Base-by-base conservation (phyloP, 2,113 vertebrate species). In the Agapornis roseicollis region DNA sequence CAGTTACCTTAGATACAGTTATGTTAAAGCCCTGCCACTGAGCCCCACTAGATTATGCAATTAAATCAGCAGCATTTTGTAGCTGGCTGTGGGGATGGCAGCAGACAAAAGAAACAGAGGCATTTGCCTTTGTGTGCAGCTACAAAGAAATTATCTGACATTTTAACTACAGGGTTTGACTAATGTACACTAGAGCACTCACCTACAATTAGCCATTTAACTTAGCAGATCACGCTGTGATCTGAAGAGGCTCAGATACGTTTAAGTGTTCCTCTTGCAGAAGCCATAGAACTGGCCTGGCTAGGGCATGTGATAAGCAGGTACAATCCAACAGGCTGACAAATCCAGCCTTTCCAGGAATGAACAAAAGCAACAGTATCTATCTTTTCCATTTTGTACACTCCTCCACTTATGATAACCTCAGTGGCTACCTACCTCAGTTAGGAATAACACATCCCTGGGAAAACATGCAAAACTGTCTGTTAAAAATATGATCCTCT, bases 201-300 rank as follows among this genome's bases (percentile, higher is more conserved):
- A 42, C 80, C 71, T 92, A 83, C 88, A 92, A 80, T 86, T 92
- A 96, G 68, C 76, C 44, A 80, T 86, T 94, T 95, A 83, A 93
- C 85, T 19, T 46, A 91, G 56, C 66, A 88, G 74, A 93, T 95
- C 90, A 89, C 37, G 60, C 74, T 95, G 85, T 73, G 93, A 90
- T 85, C 71, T 91, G 79, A 93, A 95, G 63, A 94, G 46, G 37
- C 71, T 89, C 81, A 89, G 63, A 73, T 33, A 76, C 0, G 0
- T 1, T 27, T 47, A 86, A 79, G 39, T 29, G 52, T 52, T 89
- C 49, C 44, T 85, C 79, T 41, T 73, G 63, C 74, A 73, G 53
- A 70, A 94, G 17, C 58, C 64, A 70, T 7, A 88, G 44, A 82
- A 79, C 77, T 61, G 77, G 61, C 35, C 70, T 61, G 77, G 61